Evolutionary conservation across 1,140 invertebrate species (phyloP).

Genomic region (Musca domestica): DNA sequence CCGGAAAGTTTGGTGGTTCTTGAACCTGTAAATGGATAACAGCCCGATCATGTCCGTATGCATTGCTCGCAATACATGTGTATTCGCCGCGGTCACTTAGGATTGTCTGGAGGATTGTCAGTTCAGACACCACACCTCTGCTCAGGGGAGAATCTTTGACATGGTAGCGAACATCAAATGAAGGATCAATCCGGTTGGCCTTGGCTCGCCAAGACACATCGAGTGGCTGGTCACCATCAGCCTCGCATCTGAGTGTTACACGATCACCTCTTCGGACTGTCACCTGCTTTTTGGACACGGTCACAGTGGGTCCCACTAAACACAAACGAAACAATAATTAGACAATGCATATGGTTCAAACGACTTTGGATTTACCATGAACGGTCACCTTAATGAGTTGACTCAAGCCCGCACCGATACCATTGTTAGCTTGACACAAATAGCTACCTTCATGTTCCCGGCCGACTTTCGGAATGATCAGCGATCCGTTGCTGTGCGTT

Average conservation of each 20-base stretch:
- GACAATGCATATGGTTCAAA: not conserved
- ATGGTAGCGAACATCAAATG: constrained; percentile 57
- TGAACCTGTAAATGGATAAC: constrained; percentile 66
- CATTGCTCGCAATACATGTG: constrained; percentile 67
- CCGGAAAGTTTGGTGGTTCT: constrained; percentile 66
- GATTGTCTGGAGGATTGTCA: constrained; percentile 62
- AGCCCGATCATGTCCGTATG: constrained; percentile 67
- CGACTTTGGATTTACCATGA: constrained; percentile 61
- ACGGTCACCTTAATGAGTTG: constrained; percentile 73
- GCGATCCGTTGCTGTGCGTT: constrained; percentile 59
- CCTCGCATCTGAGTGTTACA: constrained; percentile 71
- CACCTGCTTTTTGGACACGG: constrained; percentile 56
- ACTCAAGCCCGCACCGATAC: constrained; percentile 70
- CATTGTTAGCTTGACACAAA: constrained; percentile 74
- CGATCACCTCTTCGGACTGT: constrained; percentile 66
- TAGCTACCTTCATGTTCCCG: constrained; percentile 71
- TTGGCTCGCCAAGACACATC: constrained; percentile 69
- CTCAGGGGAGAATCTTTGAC: constrained; percentile 57
- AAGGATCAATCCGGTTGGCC: constrained; percentile 56
- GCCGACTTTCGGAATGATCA: constrained; percentile 59
- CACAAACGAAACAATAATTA: not conserved
- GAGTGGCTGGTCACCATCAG: constrained; percentile 81
- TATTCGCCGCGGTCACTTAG: constrained; percentile 68
- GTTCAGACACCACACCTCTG: constrained; percentile 60
- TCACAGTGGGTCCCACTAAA: constrained; percentile 47